Evolutionary conservation across 2,888 invertebrate genomes (phyloP).

Genomic region (Eristalis pertinax): DNA sequence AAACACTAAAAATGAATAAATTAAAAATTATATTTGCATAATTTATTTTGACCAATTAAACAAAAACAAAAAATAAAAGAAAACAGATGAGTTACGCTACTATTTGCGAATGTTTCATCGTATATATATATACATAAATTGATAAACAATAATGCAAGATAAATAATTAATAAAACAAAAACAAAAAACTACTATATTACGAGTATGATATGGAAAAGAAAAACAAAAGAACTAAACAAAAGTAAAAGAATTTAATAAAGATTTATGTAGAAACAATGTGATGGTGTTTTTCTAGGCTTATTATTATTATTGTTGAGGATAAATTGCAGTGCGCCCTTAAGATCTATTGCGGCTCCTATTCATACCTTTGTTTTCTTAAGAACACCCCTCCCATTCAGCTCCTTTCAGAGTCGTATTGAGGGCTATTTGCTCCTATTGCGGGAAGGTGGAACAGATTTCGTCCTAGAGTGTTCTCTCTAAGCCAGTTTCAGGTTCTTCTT

Average conservation of each 20-base stretch:
- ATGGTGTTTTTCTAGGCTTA: background rate
- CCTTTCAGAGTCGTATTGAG: too few species aligned
- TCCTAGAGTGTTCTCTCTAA: too few species aligned
- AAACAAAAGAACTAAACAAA: constrained; percentile 56
- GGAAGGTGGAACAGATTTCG: too few species aligned
- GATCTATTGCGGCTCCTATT: too few species aligned
- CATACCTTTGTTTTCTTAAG: too few species aligned
- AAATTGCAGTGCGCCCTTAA: too few species aligned
- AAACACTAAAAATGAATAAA: constrained; percentile 23
- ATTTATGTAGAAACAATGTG: constrained; percentile 77
- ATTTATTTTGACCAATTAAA: constrained; percentile 70
- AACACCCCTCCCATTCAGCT: too few species aligned
- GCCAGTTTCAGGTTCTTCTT: too few species aligned
- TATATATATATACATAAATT: constrained; percentile 71
- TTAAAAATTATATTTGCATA: constrained; percentile 45
- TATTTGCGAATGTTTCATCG: constrained; percentile 69
- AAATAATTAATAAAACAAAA: constrained; percentile 60
- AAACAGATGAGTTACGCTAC: constrained; percentile 59
- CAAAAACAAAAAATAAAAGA: background rate
- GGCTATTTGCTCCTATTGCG: too few species aligned
- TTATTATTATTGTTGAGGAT: too few species aligned
- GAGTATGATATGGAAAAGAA: constrained; percentile 53
- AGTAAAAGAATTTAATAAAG: constrained; percentile 77
- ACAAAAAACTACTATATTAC: constrained; percentile 72
- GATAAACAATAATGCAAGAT: constrained; percentile 17